Conservation (phyloP, 2,888 invertebrate genomes). For the Microctonus aethiopoides region DNA sequence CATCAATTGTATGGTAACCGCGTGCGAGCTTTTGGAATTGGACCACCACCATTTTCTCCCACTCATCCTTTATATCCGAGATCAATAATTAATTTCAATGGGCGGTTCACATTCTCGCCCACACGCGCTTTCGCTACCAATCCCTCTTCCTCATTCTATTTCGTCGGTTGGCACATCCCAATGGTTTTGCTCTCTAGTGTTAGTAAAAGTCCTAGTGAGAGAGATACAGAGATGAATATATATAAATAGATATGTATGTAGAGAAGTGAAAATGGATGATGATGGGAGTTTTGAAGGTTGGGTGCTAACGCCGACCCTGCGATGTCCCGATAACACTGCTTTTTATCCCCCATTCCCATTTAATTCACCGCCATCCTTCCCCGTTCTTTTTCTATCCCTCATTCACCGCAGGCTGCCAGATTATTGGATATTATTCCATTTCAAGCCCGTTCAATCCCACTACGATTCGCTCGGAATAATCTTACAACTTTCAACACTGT, state of each 20-base stretch:
- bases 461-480: slow-evolving; percentile 64
- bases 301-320: slow-evolving; percentile 51
- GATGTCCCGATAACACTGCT: slow-evolving; percentile 64
- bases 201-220: slow-evolving; percentile 47
- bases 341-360: slow-evolving; percentile 61
- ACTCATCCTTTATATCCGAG: slow-evolving; percentile 57
- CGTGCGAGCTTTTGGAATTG: neutral
- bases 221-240: slow-evolving; percentile 29
- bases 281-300: slow-evolving; percentile 46
- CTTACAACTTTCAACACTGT: slow-evolving; percentile 45
- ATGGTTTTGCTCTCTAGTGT: slow-evolving; percentile 5
- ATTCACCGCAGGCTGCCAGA: slow-evolving; percentile 53
- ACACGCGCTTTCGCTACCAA: slow-evolving; percentile 25
- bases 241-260: neutral
- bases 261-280: neutral
- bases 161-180: slow-evolving; percentile 28
- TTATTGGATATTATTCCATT: slow-evolving; percentile 68
- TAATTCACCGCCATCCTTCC: slow-evolving; percentile 52
- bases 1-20: neutral
- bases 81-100: slow-evolving; percentile 66
- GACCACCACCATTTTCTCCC: too few species aligned
- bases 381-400: slow-evolving; percentile 40
- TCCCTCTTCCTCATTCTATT: slow-evolving; percentile 26
- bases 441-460: slow-evolving; percentile 66
- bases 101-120: slow-evolving; percentile 21